Conservation (phyloP, 2,888 invertebrate species). For the Leptarthrus brevirostris region DNA sequence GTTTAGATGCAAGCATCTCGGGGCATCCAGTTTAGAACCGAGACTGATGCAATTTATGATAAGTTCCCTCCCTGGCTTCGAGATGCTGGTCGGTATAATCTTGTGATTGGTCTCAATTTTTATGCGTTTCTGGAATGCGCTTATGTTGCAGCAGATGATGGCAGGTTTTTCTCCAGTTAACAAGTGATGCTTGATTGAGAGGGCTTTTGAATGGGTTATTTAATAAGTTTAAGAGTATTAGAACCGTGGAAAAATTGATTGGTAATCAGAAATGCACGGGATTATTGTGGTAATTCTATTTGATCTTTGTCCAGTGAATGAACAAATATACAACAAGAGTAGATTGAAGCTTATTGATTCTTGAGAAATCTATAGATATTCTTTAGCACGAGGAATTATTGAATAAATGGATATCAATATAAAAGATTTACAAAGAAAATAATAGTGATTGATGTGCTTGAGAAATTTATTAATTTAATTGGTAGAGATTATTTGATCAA, state of each 20-base stretch:
- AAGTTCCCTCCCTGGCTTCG: neutral
- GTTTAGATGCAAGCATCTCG: constrained; percentile 5
- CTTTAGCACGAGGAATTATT: too few species aligned
- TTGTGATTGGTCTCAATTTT: constrained; percentile 33
- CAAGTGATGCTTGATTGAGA: constrained; percentile 34
- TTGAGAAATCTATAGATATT: too few species aligned
- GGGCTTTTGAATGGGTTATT: neutral
- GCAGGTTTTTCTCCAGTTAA: neutral
- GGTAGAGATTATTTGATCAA: too few species aligned
- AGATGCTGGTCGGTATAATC: constrained; percentile 1
- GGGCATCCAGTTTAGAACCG: neutral
- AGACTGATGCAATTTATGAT: neutral
- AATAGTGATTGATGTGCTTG: too few species aligned
- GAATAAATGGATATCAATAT: too few species aligned
- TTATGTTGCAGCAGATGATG: constrained; percentile 5
- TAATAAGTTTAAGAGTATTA: neutral
- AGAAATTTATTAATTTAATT: too few species aligned
- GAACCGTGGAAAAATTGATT: neutral
- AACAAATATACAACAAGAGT: too few species aligned
- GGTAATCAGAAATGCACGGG: neutral
- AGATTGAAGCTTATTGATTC: too few species aligned
- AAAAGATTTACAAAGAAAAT: too few species aligned
- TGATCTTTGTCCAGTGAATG: too few species aligned
- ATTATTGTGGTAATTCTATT: neutral
- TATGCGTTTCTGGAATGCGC: constrained; percentile 26